Evolutionary conservation across 2,888 invertebrate genomes (phyloP), one percentile per base, ranked within the genome.

Genomic region (Synergus japonicus): DNA sequence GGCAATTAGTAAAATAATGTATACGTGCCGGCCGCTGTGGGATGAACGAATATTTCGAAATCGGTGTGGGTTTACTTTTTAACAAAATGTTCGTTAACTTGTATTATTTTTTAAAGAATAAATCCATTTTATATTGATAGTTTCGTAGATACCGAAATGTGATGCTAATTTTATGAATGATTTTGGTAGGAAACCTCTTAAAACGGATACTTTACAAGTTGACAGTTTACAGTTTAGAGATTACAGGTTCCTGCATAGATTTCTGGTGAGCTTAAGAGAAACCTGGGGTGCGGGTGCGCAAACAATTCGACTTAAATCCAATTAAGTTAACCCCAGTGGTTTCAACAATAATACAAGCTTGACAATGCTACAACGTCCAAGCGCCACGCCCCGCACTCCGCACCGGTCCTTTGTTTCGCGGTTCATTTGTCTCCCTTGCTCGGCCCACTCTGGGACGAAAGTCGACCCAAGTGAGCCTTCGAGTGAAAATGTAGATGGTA

Each of bases 301-400:
- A 90, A 90, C 88, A 90, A 88, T 91, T 89, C 87, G 87, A 88
- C 87, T 89, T 87, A 88, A 91, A 90, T 90, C 90, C 90, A 91
- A 91, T 91, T 90, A 91, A 91, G 86, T 89, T 87, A 88, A 90
- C 84, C 86, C 87, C 84, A 80, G 81, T 86, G 87, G 87, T 89
- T 87, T 86, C 85, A 88, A 89, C 89, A 90, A 89, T 90, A 90
- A 89, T 87, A 88, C 86, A 87, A 87, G 83, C 84, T 83, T 86
- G 86, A 87, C 86, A 87, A 87, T 87, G 87, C 86, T 86, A 87
- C 69, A 85, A 87, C 85, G 88, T 81, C 86, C 84, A 78, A 85
- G 87, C 87, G 89, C 91, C 91, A 91, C 91, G 90, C 91, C 91
- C 86, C 86, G 84, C 79, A 79, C 73, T 79, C 81, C 83, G 82